phyloP scores from a whole-genome alignment of 2,888 invertebrate species.

The Horisme vitalbata region DNA sequence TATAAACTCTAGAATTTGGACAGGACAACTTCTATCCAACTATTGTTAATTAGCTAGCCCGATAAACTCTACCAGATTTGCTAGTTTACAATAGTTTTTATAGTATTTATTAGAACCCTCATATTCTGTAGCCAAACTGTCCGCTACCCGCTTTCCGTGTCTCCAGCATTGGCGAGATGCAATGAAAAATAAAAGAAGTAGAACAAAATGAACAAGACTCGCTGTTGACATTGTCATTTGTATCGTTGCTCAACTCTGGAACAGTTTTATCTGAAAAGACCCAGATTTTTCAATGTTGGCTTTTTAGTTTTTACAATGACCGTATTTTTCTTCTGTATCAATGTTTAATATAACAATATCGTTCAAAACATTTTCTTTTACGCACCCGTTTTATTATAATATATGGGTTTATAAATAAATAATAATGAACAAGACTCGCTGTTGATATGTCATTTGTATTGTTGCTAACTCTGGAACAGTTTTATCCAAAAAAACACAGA shows the following conservation, averaged over 20 bases:
- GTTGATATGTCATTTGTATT: constrained; percentile 59
- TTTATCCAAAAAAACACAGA: constrained; percentile 24
- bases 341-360: background rate
- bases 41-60: too few relatives aligned
- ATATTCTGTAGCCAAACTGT: constrained; percentile 32
- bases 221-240: constrained; percentile 58
- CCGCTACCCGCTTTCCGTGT: constrained; percentile 35
- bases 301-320: constrained; percentile 7
- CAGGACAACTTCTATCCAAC: too few relatives aligned
- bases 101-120: constrained; percentile 14
- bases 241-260: constrained; percentile 40
- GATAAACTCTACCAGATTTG: too few relatives aligned
- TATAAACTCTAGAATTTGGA: too few relatives aligned
- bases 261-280: constrained; percentile 28
- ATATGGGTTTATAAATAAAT: too few relatives aligned
- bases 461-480: constrained; percentile 34
- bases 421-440: constrained; percentile 54
- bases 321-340: background rate
- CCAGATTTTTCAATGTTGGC: constrained; percentile 10
- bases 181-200: constrained; percentile 62
- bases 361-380: too few relatives aligned
- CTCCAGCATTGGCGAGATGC: constrained; percentile 45
- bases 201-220: constrained; percentile 56
- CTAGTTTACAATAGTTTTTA: too few relatives aligned
- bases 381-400: too few relatives aligned